These are phyloP conservation scores for Trichacis sp. DNA, from an alignment of 2,888 invertebrate species.

Conservation along the genomic window DNA sequence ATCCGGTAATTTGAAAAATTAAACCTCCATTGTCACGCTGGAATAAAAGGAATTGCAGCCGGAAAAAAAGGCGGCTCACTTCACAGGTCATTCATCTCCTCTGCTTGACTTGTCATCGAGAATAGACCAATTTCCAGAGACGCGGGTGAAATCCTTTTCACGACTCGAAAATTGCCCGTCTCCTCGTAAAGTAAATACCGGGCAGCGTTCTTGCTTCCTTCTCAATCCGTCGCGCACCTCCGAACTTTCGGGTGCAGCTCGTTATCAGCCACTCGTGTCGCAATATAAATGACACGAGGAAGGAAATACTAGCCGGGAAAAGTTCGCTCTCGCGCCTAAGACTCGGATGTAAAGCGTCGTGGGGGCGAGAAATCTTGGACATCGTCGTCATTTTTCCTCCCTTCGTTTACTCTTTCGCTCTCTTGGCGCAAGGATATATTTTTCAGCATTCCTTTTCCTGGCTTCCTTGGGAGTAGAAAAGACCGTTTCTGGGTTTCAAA, in stretches of 20 bases:
- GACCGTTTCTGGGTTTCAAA: not conserved
- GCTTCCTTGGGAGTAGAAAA: not conserved
- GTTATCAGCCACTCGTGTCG: conserved; percentile 35
- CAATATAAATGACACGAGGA: conserved; percentile 6
- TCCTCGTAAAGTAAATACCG: not conserved
- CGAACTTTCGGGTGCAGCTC: conserved; percentile 26
- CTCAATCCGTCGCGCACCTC: not conserved
- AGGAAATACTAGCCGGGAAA: not conserved
- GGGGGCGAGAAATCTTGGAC: conserved; percentile 4
- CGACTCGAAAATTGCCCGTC: conserved; percentile 19
- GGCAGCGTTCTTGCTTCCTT: not conserved
- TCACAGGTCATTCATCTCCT: not conserved
- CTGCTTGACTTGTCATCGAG: conserved; percentile 21
- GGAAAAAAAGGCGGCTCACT: not conserved
- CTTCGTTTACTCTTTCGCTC: not conserved
- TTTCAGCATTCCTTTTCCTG: not conserved
- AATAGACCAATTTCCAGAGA: conserved; percentile 6
- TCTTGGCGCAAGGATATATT: not conserved
- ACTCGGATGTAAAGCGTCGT: conserved; percentile 1
- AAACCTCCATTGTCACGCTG: not conserved
- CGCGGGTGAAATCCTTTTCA: conserved; percentile 18
- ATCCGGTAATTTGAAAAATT: no score
- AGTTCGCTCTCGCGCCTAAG: not conserved
- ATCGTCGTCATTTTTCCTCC: not conserved
- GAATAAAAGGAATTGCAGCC: not conserved